Evolutionary conservation across 2,888 invertebrate genomes (phyloP).

Genomic region (Phymatocera aterrima): DNA sequence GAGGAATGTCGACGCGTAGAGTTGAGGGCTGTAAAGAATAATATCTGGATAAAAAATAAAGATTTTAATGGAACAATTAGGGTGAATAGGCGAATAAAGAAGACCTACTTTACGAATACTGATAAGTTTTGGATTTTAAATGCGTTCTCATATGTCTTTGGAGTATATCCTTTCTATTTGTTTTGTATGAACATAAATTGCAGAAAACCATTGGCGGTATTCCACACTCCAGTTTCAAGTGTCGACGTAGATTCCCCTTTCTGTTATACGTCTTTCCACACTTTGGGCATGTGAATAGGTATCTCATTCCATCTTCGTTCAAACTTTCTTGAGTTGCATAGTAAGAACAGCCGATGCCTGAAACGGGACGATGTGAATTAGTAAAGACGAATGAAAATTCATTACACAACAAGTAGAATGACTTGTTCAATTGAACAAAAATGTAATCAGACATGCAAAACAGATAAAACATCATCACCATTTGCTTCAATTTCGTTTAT

Average conservation of each 20-base stretch:
- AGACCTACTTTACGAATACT: constrained; percentile 7
- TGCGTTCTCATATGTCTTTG: constrained; percentile 52
- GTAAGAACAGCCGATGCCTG: not conserved
- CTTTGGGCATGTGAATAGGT: constrained; percentile 48
- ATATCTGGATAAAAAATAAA: not conserved
- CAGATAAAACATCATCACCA: not conserved
- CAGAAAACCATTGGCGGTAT: constrained; percentile 5
- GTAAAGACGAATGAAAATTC: not conserved
- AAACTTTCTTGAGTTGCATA: not conserved
- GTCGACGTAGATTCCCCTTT: constrained; percentile 50
- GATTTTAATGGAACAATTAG: not conserved
- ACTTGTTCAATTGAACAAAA: not conserved
- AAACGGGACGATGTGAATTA: constrained; percentile 3
- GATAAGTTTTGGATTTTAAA: constrained; percentile 18
- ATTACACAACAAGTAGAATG: not conserved
- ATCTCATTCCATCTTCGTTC: not conserved
- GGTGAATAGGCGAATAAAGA: not conserved
- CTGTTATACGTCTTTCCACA: constrained; percentile 52
- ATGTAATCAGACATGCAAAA: not conserved
- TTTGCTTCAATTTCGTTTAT: not conserved
- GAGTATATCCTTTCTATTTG: constrained; percentile 52
- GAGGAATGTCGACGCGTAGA: too few species aligned
- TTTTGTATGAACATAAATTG: constrained; percentile 12
- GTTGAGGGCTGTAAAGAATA: not conserved
- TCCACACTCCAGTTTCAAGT: constrained; percentile 35